These are phyloP conservation scores for Otolemur crassicaudatus DNA, from an alignment of 2,797 vertebrate species.

Conservation along the genomic window DNA sequence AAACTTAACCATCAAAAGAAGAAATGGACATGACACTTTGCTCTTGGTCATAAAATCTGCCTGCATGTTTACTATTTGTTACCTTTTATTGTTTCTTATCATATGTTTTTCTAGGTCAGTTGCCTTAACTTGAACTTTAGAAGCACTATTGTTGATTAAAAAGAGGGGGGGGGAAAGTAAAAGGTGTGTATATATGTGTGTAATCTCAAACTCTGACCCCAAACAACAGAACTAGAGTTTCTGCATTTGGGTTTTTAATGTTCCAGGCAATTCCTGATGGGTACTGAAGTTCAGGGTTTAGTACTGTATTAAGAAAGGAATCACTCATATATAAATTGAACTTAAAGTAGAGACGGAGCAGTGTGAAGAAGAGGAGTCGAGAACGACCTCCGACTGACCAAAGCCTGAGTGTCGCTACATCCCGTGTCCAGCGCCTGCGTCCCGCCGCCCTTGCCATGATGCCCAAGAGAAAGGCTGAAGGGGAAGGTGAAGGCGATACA, in stretches of 20 bases:
- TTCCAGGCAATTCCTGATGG: not conserved
- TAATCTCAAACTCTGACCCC: not conserved
- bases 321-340: not conserved
- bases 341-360: not conserved
- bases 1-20: conserved; percentile 53
- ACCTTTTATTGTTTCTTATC: conserved; percentile 5
- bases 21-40: conserved; percentile 26
- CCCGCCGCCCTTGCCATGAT: too few relatives aligned
- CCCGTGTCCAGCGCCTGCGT: too few relatives aligned
- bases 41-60: not conserved
- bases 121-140: conserved; percentile 29
- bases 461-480: conserved; percentile 86
- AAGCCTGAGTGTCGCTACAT: too few relatives aligned
- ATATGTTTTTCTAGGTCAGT: conserved; percentile 5
- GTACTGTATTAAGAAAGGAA: not conserved
- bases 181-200: not conserved
- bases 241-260: not conserved
- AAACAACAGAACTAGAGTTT: conserved; percentile 1
- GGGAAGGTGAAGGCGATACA: conserved; percentile 91
- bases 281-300: not conserved
- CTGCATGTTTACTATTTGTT: not conserved
- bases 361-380: too few relatives aligned
- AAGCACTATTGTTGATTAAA: not conserved
- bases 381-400: too few relatives aligned
- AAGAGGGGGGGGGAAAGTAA: not conserved